Evolutionary conservation across 92 coral and sea anemone species (phyloP), one percentile per base, ranked within the genome.

Genomic region (Phymanthus crucifer): DNA sequence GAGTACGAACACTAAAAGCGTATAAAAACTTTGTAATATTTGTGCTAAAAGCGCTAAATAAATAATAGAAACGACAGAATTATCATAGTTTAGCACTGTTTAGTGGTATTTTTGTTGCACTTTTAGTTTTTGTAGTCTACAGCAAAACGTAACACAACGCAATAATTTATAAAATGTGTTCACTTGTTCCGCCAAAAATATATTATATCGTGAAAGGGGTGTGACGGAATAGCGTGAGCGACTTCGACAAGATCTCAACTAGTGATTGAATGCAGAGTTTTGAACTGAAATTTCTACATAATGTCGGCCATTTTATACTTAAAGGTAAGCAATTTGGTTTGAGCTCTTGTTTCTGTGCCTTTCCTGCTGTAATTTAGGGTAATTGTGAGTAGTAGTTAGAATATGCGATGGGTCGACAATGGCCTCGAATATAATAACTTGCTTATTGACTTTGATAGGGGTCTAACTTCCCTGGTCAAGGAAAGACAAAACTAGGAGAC

Each of bases 381-480:
- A 74, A 34, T 69, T 69, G 73, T 19, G 57, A 58, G 23, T 64
- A 21, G 81, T 64, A 18, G 83, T 78, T 40, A 65, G 52, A 64
- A 54, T 1, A 37, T 40, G 46, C 17, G 72, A 40, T 56, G n/a
- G 8, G 66, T 69, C 17, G 23, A 54, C 43, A 40, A 38, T 78
- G 19, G 29, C 50, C 19, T 27, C 45, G n/a, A n/a, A 14, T 21
- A 52, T 68, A 45, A 78, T 23, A 47, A n/a, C 19, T 10, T 29
- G 27, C 34, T 50, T 35, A 37, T 70, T 56, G 32, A 54, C 65
- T 33, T 33, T 23, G 47, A n/a, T 57, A 87, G 91, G 93, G 91
- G 23, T 87, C 93, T n/a, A 87, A 87, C 76, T 67, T 80, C 13
- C 81, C 56, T 47, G 50, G 54, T 19, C 78, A 89, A 74, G 90